Base-by-base conservation (phyloP, 2,888 invertebrate genomes). In the Lordiphosa andalusiaca region DNA sequence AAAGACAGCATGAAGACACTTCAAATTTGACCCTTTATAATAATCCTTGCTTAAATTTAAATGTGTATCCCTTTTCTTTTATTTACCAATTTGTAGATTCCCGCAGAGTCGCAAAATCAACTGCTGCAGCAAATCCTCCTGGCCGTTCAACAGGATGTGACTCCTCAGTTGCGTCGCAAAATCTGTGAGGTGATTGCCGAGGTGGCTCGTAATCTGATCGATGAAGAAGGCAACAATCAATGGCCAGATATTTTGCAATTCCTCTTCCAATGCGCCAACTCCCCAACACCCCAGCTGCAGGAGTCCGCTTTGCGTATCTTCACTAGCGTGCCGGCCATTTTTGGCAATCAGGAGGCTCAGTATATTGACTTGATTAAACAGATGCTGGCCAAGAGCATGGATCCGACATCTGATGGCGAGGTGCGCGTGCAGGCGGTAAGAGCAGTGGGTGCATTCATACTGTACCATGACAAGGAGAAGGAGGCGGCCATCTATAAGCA, bases 241-340 rank as follows among this genome's bases (percentile, higher is more conserved):
- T 99, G 98, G 99, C 97, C 97, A 7, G 98, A 98, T 88, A 96
- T 99, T 88, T 91, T 99, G 68, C 94, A 94, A 89, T 98, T 98
- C 89, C 92, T 99, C 86, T 99, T 98, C 90, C 96, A 97, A 88
- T 97, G 97, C 90, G 97, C 97, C 48, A 95, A 93, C 88, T 94
- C 96, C 39, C 92, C 94, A 44, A 93, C 94, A 84, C 91, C 95
- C 23, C 93, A 94, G 67, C 91, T 98, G 58, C 97, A 97, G 90
- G 98, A 98, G 89, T 94, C 96, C 72, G 98, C 98, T 38, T 93
- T 99, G 53, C 93, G 96, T 73, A 96, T 99, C 91, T 98, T 99
- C 86, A 95, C 97, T 93, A 97, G 96, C 77, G 97, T 98, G 35
- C 99, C 99, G 21, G 96, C 97, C 36, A 95, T 99, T 52, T 99